A percentile compares a stretch with the other conserved stretches of the same genome.
phyloP scores from a whole-genome alignment of 2,888 invertebrate species.

The Leptinotarsa tumamoca region DNA sequence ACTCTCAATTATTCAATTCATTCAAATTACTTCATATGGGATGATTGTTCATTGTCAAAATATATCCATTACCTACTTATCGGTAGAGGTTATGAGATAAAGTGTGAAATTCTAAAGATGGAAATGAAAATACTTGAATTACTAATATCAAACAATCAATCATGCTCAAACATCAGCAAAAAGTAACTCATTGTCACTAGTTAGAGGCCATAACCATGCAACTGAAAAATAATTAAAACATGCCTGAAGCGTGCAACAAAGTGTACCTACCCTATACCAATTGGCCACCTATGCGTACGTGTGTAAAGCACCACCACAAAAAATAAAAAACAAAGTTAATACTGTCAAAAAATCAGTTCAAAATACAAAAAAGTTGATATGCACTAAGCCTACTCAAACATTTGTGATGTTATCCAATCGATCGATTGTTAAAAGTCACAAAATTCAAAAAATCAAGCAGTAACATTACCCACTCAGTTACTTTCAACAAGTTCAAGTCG shows the following conservation, averaged over 20 bases:
- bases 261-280: conserved; percentile 90
- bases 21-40: too few species aligned
- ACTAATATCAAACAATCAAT: too few species aligned
- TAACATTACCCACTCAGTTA: too few species aligned
- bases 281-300: conserved; percentile 80
- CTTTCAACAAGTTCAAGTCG: too few species aligned
- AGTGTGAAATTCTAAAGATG: too few species aligned
- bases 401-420: background rate
- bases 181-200: background rate
- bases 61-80: too few species aligned
- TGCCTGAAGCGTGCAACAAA: conserved; percentile 49
- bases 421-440: background rate
- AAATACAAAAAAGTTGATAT: conserved; percentile 2
- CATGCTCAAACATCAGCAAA: too few species aligned
- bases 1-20: too few species aligned
- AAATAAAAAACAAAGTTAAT: conserved; percentile 43
- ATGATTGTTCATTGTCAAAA: too few species aligned
- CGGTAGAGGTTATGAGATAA: too few species aligned
- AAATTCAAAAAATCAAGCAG: too few species aligned
- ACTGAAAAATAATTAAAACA: conserved; percentile 4
- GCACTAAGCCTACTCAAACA: conserved; percentile 6
- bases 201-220: conserved; percentile 6
- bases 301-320: conserved; percentile 47
- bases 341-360: conserved; percentile 30
- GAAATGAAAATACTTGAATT: too few species aligned